Conservation (phyloP, 2,797 vertebrate genomes). For the Rhabdomys pumilio region DNA sequence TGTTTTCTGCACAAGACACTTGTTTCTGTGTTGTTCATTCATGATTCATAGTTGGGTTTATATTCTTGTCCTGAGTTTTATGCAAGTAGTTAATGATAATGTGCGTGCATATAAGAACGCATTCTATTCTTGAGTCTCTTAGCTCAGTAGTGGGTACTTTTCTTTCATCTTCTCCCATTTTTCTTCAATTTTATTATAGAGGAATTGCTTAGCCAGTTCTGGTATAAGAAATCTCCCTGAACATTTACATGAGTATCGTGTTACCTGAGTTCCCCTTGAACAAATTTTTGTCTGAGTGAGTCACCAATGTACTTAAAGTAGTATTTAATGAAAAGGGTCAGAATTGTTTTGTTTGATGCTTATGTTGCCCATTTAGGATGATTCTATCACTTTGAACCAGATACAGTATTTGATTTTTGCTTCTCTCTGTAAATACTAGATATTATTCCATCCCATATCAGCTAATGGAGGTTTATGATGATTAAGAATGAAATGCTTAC, state of each 20-base stretch:
- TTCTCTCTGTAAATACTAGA: constrained; percentile 28
- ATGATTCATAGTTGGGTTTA: not conserved
- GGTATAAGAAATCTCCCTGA: not conserved
- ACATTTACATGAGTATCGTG: not conserved
- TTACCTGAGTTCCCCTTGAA: not conserved
- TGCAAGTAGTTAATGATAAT: not conserved
- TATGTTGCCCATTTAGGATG: not conserved
- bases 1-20: not conserved
- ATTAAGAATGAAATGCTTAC: no score
- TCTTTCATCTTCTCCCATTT: not conserved
- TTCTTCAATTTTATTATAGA: constrained; percentile 28
- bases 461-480: constrained; percentile 37
- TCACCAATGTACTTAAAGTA: not conserved
- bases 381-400: not conserved
- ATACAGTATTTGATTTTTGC: not conserved
- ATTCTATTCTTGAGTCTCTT: not conserved
- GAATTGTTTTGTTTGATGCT: not conserved
- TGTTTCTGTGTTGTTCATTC: not conserved
- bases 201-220: not conserved
- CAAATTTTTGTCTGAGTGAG: not conserved
- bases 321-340: not conserved
- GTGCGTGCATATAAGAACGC: not conserved
- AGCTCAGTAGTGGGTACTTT: not conserved
- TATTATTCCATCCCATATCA: not conserved
- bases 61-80: not conserved